Percentiles rank a stretch among this genome's conserved stretches.
These are phyloP conservation scores for Threskiornis aethiopicus DNA, from an alignment of 2,797 vertebrate genomes.

Conservation along the genomic window DNA sequence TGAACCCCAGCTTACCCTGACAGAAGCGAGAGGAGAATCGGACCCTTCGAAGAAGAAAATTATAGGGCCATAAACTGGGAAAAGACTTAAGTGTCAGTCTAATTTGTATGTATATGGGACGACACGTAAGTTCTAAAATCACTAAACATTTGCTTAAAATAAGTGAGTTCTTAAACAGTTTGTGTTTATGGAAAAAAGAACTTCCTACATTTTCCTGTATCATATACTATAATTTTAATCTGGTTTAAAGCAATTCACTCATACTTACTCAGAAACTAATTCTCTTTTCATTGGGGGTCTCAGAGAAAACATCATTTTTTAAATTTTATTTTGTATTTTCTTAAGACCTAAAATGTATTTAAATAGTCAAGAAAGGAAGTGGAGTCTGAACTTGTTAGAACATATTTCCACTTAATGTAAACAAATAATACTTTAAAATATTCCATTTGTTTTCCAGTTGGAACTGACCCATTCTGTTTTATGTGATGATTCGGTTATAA, in stretches of 20 bases:
- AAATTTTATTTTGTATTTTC: neutral
- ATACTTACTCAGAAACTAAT: neutral
- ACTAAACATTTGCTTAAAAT: neutral
- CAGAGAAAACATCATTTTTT: constrained; percentile 13
- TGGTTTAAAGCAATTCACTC: neutral
- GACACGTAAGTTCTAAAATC: neutral
- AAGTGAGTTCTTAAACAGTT: neutral
- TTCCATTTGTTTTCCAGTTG: constrained; percentile 49
- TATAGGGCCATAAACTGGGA: neutral
- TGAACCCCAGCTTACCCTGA: neutral
- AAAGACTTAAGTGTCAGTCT: neutral
- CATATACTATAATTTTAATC: neutral
- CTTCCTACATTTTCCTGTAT: neutral
- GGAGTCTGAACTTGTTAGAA: constrained; percentile 41
- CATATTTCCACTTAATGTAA: constrained; percentile 51
- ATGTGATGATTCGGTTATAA: constrained; percentile 62
- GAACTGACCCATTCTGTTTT: constrained; percentile 46
- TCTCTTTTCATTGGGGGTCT: neutral
- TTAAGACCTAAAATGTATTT: constrained; percentile 56
- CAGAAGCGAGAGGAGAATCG: neutral
- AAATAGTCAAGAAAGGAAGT: constrained; percentile 38
- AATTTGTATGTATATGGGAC: neutral
- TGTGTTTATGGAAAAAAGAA: neutral
- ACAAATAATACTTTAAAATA: constrained; percentile 68
- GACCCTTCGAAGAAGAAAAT: neutral